Base-by-base conservation (phyloP, 2,113 vertebrate species). In the Todiramphus chloris region DNA sequence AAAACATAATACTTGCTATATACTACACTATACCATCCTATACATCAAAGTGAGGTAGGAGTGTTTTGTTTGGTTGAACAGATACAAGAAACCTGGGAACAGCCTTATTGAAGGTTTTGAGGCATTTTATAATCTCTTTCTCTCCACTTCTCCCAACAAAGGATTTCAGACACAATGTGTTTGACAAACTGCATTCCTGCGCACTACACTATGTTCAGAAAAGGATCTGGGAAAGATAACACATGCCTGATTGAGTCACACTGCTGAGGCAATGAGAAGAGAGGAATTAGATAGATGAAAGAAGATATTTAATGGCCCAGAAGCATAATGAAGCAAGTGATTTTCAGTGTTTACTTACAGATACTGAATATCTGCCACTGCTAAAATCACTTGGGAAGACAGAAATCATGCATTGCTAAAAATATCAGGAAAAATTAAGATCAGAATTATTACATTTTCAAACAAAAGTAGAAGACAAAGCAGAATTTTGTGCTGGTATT, bases 221-320 rank as follows among this genome's bases (percentile, higher is more conserved):
- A 95, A 81, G 94, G 90, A 96, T 90, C 92, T 94, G 94, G 90
- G 90, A 94, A 92, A 96, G 96, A 95, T 90, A 96, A 93, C 92
- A 86, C 83, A 93, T 83, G 94, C 72, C 94, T 92, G 88, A 95
- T 70, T 83, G 92, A 96, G 94, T 67, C 92, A 46, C 92, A 67
- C 43, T 86, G 88, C 93, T 64, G 64, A 70, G 75, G 92, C 83
- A 86, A 67, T 67, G 82, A 89, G 92, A 55, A 86, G 83, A 80
- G 92, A 70, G 85, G 94, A 93, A 97, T 92, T 95, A 94, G n/a
- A 76, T 1, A 94, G 87, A 96, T 94, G 85, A 96, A 94, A 96
- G 93, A 81, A 92, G 75, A 86, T 81, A 90, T 90, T 90, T 94
- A 90, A 93, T 88, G 93, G 83, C 55, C 60, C 68, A 92, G 75